Base-by-base conservation (phyloP, 2,797 vertebrate species). In the Halcyon badia region DNA sequence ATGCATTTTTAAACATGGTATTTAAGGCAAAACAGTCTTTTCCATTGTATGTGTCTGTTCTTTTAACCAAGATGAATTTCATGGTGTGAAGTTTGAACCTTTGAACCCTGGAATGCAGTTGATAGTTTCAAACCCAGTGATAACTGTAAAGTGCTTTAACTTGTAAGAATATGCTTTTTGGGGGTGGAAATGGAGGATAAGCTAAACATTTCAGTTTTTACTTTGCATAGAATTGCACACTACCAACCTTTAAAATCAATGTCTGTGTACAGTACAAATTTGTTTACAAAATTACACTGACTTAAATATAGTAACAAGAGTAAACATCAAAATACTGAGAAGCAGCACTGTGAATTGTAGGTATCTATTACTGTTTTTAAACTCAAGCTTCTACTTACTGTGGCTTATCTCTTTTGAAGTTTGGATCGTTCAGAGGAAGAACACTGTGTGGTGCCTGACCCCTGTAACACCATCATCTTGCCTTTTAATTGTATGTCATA, bases 401-500 rank as follows among this genome's bases (percentile, higher is more conserved):
- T 83, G 57, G 1, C 41, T 95, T 79, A 28, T 79, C 22, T 93
- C 68, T 93, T 80, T 22, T 90, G 54, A 96, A 98, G 98, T 79
- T 94, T 58, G 28, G 96, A 97, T 69, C 77, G 11, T 12, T 80
- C 86, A 2, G 98, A 98, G 87, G 98, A 98, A 76, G 96, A 97
- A n/a, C 87, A 92, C 87, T 94, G 83, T 94, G 91, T 46, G 2
- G 91, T 96, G 92, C 98, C 96, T 18, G 97, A 97, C 69, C 96
- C 95, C 15, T 87, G 96, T 83, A 97, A 95, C 81, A 98, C 98
- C 16, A 31, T 98, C 79, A 97, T 98, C 90, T 95, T 99, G 89
- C 98, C 98, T 93, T 98, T 98, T 78, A 98, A 97, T 39, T 98
- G 98, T 95, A 96, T 98, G 61, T 98, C 98, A 71, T 98, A 99